These are phyloP conservation scores for Protonibea diacanthus DNA, from an alignment of 2,797 vertebrate genomes.

Conservation along the genomic window DNA sequence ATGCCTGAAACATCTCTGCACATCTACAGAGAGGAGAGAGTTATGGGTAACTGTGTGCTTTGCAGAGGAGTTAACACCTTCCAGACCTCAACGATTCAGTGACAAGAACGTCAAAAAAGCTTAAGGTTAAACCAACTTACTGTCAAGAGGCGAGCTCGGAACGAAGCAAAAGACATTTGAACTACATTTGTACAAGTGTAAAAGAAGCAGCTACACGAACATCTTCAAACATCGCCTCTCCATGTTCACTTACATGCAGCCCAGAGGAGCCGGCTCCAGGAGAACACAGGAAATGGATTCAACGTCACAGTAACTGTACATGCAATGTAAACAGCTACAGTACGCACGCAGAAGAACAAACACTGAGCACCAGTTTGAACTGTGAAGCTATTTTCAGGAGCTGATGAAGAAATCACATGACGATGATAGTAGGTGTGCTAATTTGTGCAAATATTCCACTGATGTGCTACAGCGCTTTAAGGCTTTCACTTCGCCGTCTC, in stretches of 20 bases:
- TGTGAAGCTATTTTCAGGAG: slow-evolving; percentile 31
- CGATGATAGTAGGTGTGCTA: slow-evolving; percentile 20
- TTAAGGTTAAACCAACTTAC: neutral
- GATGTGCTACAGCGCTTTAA: slow-evolving; percentile 35
- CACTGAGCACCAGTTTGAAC: neutral
- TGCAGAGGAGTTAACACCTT: neutral
- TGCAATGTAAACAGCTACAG: neutral
- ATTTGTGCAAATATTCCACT: slow-evolving; percentile 48
- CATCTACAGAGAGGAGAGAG: neutral
- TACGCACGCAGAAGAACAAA: neutral
- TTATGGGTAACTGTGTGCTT: neutral
- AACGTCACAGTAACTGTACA: too few relatives aligned
- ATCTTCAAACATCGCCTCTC: neutral
- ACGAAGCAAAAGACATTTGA: neutral
- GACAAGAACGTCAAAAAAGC: slow-evolving; percentile 1
- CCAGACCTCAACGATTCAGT: neutral
- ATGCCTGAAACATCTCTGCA: neutral
- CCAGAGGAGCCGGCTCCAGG: neutral
- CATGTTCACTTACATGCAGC: neutral
- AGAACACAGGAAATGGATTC: too few relatives aligned
- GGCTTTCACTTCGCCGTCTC: slow-evolving; percentile 19
- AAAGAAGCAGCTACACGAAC: neutral
- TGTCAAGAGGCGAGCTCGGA: neutral
- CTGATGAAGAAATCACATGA: slow-evolving; percentile 19
- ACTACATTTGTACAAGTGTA: neutral